A percentile compares a stretch with the other conserved stretches of the same genome.
phyloP scores from a whole-genome alignment of 2,113 vertebrate genomes.

The Ellobius talpinus region DNA sequence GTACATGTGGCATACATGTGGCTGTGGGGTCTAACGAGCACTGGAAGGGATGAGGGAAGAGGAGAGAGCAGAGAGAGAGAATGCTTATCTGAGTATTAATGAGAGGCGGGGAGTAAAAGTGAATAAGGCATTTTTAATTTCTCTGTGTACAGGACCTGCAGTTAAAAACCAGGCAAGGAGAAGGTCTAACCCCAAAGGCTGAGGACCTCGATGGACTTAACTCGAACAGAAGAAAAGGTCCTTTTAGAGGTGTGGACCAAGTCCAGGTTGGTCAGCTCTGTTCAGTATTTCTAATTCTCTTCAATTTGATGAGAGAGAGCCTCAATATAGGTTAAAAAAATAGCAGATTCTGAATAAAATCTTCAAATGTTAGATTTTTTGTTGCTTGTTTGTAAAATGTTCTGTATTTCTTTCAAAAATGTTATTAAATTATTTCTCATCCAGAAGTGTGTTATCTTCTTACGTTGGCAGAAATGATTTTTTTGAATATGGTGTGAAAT shows the following conservation, averaged over 20 bases:
- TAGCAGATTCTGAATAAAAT: conserved; percentile 13
- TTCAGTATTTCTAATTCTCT: conserved; percentile 49
- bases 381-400: conserved; percentile 8
- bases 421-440: conserved; percentile 49
- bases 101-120: background rate
- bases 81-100: background rate
- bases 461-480: conserved; percentile 41
- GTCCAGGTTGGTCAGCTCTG: conserved; percentile 75
- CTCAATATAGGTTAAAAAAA: conserved; percentile 52
- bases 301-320: conserved; percentile 36
- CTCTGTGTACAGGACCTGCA: conserved; percentile 87
- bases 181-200: conserved; percentile 82
- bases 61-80: background rate
- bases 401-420: conserved; percentile 32
- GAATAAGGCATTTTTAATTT: conserved; percentile 31
- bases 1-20: accelerated
- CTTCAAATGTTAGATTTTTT: conserved; percentile 41
- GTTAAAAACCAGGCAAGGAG: conserved; percentile 83
- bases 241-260: conserved; percentile 62
- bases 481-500: conserved; percentile 52
- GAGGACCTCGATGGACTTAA: conserved; percentile 84
- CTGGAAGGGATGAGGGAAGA: background rate
- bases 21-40: background rate
- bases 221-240: conserved; percentile 68
- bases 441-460: conserved; percentile 55